Base-by-base conservation (phyloP, 2,888 invertebrate genomes). In the Pterostichus niger region DNA sequence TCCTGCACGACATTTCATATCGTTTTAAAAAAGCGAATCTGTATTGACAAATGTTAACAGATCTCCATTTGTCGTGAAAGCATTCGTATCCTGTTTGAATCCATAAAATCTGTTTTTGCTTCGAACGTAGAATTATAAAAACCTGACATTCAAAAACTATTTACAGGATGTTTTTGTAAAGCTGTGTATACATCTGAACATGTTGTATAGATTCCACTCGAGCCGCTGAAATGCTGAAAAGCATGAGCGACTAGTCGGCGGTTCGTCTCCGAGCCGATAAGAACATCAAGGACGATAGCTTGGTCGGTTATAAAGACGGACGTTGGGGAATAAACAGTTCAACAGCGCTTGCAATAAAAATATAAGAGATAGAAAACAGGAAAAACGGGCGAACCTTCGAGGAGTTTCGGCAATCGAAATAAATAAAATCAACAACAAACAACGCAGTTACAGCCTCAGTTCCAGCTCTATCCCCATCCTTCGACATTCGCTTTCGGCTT, bases 371-470 rank as follows among this genome's bases (percentile, higher is more conserved):
- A 82, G 73, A 82, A 82, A 73, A 54, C 73, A 40, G 59, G 59
- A 73, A 44, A 56, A 73, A 56, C 35, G 54, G 13, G 17, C 44
- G 56, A 82, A 59, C 68, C 49, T 73, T 35, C 35, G 17, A 17
- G 68, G 11, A 40, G 35, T 73, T 82, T 82, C 31, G 81, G 73
- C 71, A 82, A 82, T 82, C 73, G 59, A 82, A 82, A 59, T 82
- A 82, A 82, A 82, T 82, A 82, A 73, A 82, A 82, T 82, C 81
- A 82, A 73, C 71, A 82, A 82, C 81, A 80, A 80, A 80, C 80
- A 82, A 71, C 56, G 81, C 81, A 52, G 81, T 82, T 82, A 73
- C 54, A 59, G 24, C 7, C 54, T 24, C 24, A 24, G 24, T 24
- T 24, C 24, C 24, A 24, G 24, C 3, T 24, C 24, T 3, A 3